Evolutionary conservation across 2,888 invertebrate species (phyloP), one percentile per base, ranked within the genome.

Genomic region (Drosophila kokeensis): DNA sequence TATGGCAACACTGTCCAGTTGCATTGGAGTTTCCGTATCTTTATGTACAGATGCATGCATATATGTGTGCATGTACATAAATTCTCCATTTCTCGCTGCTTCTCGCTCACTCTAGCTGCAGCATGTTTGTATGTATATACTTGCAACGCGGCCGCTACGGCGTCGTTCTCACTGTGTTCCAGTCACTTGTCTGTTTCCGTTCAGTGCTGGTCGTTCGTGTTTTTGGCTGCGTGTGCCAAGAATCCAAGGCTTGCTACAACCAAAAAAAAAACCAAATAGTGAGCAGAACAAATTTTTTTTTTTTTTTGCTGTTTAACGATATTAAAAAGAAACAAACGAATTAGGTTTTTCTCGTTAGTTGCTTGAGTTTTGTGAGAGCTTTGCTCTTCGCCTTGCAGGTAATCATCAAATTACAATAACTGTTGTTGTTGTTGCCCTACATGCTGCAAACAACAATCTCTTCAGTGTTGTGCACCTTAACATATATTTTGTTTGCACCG

Each of bases 131-230:
- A 55, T 64, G 60, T 61, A 55, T 61, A 60, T 58, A 40, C 54
- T 32, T 78, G 78, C 77, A 78, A 71, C 55, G 62, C 68, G 48
- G 61, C 77, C 71, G 74, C 74, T 63, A 53, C 75, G 58, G 79
- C 65, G 59, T 52, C 76, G 76, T 79, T 76, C 79, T 79, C 66
- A 58, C 53, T 49, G 72, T 58, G 69, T 78, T 73, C 63, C 79
- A 79, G 79, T 80, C 77, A 79, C 74, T 80, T 77, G 79, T 69
- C 70, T 63, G 74, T 66, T 71, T 64, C 69, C 69, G 68, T 49
- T 77, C 67, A 57, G 65, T 63, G 78, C 42, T 63, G 78, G 78
- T 75, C 18, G 75, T 78, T 70, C 61, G 55, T 34, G 32, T 53
- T 38, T 73, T 55, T 32, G 32, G 52, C 36, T 67, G 57, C 49